These are phyloP conservation scores for Eumerus sabulonum DNA, from an alignment of 2,888 invertebrate species.

Conservation along the genomic window DNA sequence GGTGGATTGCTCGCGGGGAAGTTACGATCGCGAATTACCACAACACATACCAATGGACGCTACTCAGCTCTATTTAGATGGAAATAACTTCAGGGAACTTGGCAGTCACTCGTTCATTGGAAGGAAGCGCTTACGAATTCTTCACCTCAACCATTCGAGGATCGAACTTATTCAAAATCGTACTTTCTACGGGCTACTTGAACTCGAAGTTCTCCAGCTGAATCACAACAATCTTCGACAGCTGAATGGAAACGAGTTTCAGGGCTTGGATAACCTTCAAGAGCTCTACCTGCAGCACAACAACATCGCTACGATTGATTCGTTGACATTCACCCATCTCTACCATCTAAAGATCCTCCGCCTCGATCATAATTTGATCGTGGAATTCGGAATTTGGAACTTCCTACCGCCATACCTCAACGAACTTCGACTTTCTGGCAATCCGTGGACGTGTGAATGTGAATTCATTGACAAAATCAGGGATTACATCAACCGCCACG, in stretches of 20 bases:
- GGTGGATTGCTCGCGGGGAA: conserved; percentile 92
- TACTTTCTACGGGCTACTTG: conserved; percentile 92
- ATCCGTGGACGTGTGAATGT: conserved; percentile 94
- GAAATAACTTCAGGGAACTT: conserved; percentile 92
- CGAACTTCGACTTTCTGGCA: conserved; percentile 86
- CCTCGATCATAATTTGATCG: conserved; percentile 90
- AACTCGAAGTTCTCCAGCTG: conserved; percentile 89
- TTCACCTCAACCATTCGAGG: conserved; percentile 93
- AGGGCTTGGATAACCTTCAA: conserved; percentile 88
- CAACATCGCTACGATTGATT: conserved; percentile 89
- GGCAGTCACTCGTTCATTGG: conserved; percentile 95
- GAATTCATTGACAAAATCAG: conserved; percentile 88
- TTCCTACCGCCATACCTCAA: conserved; percentile 83
- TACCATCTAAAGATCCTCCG: conserved; percentile 91
- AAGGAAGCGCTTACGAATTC: conserved; percentile 92
- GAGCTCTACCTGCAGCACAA: conserved; percentile 94
- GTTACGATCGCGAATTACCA: conserved; percentile 89
- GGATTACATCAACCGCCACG: conserved; percentile 88
- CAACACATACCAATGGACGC: conserved; percentile 96
- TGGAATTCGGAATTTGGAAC: conserved; percentile 90
- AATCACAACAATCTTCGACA: conserved; percentile 91
- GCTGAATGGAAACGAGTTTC: conserved; percentile 90
- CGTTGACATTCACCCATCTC: conserved; percentile 90
- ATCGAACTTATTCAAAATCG: conserved; percentile 92
- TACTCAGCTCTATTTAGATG: conserved; percentile 95